A percentile compares a stretch with the other conserved stretches of the same genome.
These are phyloP conservation scores for Myripristis jacobus DNA, from an alignment of 2,797 vertebrate species.

Conservation along the genomic window DNA sequence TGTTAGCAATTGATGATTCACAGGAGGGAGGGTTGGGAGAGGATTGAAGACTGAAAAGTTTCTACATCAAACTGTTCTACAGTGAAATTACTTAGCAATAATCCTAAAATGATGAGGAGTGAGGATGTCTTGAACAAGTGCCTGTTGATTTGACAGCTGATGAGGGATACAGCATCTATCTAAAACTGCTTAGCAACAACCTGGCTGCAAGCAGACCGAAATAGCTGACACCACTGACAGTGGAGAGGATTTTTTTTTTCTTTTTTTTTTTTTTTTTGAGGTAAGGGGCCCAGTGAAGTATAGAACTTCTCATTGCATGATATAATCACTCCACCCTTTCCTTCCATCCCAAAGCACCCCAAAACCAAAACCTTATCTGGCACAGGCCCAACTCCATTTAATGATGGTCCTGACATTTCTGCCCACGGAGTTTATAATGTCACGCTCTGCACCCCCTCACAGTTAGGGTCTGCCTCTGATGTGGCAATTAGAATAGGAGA, in stretches of 20 bases:
- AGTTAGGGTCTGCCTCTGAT: conserved; percentile 63
- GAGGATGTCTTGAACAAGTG: conserved; percentile 40
- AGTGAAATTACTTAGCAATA: conserved; percentile 59
- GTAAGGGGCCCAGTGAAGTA: conserved; percentile 18
- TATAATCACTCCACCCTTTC: conserved; percentile 37
- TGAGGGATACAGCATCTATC: conserved; percentile 43
- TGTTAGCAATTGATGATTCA: conserved; percentile 58
- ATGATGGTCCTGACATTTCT: conserved; percentile 74
- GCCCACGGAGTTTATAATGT: conserved; percentile 65
- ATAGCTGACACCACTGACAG: conserved; percentile 62
- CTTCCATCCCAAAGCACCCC: conserved; percentile 3
- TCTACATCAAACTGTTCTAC: conserved; percentile 30
- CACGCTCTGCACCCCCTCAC: conserved; percentile 59
- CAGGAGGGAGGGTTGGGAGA: conserved; percentile 29
- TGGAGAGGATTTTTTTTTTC: conserved; percentile 11
- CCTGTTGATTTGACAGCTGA: conserved; percentile 61
- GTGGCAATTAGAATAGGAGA: conserved; percentile 65
- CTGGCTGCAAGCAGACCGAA: conserved; percentile 46
- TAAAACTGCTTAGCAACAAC: conserved; percentile 63
- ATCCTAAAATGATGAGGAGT: conserved; percentile 53
- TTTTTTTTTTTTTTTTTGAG: not conserved
- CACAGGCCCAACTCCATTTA: conserved; percentile 47
- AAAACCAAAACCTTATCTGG: conserved; percentile 30
- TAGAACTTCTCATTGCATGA: conserved; percentile 40
- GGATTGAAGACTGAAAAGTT: conserved; percentile 31